A percentile compares a stretch with the other conserved stretches of the same genome.
Conservation (phyloP, 37 sponge, comb jelly and placozoan genomes). For the Diacarnus erythraeanus region DNA sequence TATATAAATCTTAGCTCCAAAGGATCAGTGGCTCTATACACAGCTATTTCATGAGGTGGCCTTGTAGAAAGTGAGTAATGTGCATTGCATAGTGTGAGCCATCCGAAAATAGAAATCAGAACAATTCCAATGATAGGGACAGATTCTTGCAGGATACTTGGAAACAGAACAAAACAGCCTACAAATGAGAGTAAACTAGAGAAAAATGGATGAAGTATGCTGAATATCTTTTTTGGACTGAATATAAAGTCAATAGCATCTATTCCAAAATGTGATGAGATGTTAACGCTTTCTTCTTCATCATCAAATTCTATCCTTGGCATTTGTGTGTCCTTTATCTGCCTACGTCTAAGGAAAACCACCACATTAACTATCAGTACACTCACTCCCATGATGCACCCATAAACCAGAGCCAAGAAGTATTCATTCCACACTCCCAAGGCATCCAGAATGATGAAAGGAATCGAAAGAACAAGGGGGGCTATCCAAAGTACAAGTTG, state of each 20-base stretch:
- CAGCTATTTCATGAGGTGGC: slow-evolving; percentile 41
- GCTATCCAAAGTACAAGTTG: slow-evolving; percentile 40
- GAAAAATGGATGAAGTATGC: slow-evolving; percentile 30
- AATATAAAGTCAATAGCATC: slow-evolving; percentile 54
- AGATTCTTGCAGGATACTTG: slow-evolving; percentile 12
- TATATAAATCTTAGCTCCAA: slow-evolving; percentile 27
- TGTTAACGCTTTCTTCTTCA: slow-evolving; percentile 50
- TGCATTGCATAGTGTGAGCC: slow-evolving; percentile 40
- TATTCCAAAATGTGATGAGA: slow-evolving; percentile 22
- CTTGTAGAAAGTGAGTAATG: slow-evolving; percentile 51
- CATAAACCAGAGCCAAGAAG: slow-evolving; percentile 51
- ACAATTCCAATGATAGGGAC: slow-evolving; percentile 39
- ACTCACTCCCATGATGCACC: not conserved
- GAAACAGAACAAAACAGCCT: slow-evolving; percentile 15
- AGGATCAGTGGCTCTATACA: slow-evolving; percentile 44
- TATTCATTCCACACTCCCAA: slow-evolving; percentile 27
- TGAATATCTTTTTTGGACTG: not conserved
- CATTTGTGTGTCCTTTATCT: not conserved
- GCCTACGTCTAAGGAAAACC: not conserved
- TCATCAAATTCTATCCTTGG: slow-evolving; percentile 2
- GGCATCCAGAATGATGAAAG: slow-evolving; percentile 44
- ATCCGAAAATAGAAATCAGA: slow-evolving; percentile 38
- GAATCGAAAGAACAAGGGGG: slow-evolving; percentile 37
- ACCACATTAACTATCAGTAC: not conserved
- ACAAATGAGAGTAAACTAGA: slow-evolving; percentile 47